Evolutionary conservation across 2,797 vertebrate genomes (phyloP).

Genomic region (Halcyon leucocephala): DNA sequence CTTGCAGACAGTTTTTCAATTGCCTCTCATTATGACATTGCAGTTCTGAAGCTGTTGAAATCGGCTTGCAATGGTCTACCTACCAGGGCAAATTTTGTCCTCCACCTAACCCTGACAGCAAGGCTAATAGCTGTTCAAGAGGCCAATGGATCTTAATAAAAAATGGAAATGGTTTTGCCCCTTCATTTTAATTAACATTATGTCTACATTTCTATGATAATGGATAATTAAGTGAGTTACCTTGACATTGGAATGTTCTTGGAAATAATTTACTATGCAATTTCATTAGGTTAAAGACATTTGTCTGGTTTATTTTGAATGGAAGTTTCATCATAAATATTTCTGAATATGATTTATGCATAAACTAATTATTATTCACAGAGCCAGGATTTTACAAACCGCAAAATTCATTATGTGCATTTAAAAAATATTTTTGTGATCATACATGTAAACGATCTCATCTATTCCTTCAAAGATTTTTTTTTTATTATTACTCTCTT

Average conservation of each 20-base stretch:
- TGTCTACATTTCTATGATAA: conserved; percentile 82
- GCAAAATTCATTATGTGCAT: background rate
- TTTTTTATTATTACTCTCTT: background rate
- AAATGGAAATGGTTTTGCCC: conserved; percentile 83
- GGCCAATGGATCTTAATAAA: conserved; percentile 81
- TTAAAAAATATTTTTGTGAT: background rate
- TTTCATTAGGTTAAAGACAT: conserved; percentile 74
- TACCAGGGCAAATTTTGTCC: conserved; percentile 32
- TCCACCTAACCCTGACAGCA: conserved; percentile 74
- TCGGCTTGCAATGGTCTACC: background rate
- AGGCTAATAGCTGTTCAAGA: conserved; percentile 73
- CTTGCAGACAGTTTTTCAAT: background rate
- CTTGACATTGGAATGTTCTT: conserved; percentile 85
- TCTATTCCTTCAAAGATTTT: background rate
- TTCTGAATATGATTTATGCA: conserved; percentile 64
- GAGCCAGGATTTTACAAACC: background rate
- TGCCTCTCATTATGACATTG: background rate
- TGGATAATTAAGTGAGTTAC: conserved; percentile 85
- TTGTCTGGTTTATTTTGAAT: conserved; percentile 76
- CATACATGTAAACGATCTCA: background rate
- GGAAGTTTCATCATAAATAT: conserved; percentile 74
- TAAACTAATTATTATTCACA: conserved; percentile 51
- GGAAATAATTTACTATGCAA: conserved; percentile 80
- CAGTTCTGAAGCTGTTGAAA: background rate
- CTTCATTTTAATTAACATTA: conserved; percentile 86